These are phyloP conservation scores for Anguilla japonica DNA, from an alignment of 2,113 vertebrate genomes.

Conservation along the genomic window DNA sequence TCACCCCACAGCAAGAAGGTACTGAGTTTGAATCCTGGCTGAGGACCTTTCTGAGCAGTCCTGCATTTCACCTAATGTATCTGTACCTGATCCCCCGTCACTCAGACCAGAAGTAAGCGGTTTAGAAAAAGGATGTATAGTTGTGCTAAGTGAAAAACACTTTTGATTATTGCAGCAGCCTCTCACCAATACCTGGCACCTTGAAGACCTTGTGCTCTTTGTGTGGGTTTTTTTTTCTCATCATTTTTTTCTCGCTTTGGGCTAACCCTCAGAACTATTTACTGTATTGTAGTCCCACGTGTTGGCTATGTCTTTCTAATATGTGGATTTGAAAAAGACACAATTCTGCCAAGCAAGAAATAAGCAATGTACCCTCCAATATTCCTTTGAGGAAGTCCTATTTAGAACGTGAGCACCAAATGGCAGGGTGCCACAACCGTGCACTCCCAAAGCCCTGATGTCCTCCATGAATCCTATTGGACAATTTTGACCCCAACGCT, in stretches of 20 bases:
- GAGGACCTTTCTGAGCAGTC: no score
- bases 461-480: background rate
- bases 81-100: no score
- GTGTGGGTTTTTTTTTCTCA: no score
- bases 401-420: background rate
- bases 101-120: background rate
- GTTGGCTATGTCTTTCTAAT: background rate
- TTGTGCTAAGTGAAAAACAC: background rate
- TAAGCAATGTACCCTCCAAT: background rate
- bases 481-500: background rate
- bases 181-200: background rate
- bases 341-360: background rate
- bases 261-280: background rate
- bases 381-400: background rate
- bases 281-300: background rate
- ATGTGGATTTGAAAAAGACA: background rate
- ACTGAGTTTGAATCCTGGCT: no score
- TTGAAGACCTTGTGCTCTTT: background rate
- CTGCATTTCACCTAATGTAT: no score
- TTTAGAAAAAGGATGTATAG: background rate
- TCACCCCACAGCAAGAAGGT: no score
- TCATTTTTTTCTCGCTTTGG: background rate
- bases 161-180: background rate
- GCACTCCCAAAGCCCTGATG: background rate
- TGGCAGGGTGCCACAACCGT: background rate